phyloP scores from a whole-genome alignment of 1,140 invertebrate genomes.

The Oncopodura yosiiana region DNA sequence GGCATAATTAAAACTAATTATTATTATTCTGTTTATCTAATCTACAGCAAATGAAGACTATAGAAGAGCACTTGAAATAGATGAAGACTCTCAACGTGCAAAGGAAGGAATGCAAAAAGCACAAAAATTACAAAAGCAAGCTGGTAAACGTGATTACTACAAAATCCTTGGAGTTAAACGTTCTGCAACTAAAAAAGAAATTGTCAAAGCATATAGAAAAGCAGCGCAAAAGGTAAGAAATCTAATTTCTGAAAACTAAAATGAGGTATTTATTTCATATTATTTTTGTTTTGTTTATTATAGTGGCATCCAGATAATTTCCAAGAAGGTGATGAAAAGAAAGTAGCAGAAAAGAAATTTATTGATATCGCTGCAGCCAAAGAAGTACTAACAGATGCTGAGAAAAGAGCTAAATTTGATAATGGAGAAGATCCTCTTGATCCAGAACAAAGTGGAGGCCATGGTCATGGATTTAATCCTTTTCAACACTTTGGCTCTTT shows the following conservation, averaged over 20 bases:
- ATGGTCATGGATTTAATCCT: conserved; percentile 62
- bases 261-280: too few relatives aligned
- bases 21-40: conserved; percentile 20
- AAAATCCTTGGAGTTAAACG: conserved; percentile 85
- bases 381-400: conserved; percentile 74
- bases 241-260: too few relatives aligned
- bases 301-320: conserved; percentile 99
- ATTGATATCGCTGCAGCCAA: conserved; percentile 98
- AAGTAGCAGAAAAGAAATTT: conserved; percentile 92
- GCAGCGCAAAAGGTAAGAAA: conserved; percentile 92
- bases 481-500: too few relatives aligned
- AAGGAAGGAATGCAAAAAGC: conserved; percentile 81
- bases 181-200: conserved; percentile 82
- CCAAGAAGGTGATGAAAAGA: conserved; percentile 70
- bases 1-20: conserved; percentile 10
- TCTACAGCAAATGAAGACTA: conserved; percentile 73
- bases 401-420: conserved; percentile 88
- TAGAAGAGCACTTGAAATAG: conserved; percentile 74
- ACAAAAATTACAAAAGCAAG: conserved; percentile 86
- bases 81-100: conserved; percentile 67
- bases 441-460: conserved; percentile 59
- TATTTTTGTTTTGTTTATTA: too few relatives aligned
- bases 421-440: conserved; percentile 89
- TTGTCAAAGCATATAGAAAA: conserved; percentile 93
- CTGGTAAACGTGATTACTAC: conserved; percentile 93